Percentiles rank a stretch among this genome's conserved stretches.
phyloP scores from a whole-genome alignment of 1,140 invertebrate species.

The Pygmarrhopalites habei region DNA sequence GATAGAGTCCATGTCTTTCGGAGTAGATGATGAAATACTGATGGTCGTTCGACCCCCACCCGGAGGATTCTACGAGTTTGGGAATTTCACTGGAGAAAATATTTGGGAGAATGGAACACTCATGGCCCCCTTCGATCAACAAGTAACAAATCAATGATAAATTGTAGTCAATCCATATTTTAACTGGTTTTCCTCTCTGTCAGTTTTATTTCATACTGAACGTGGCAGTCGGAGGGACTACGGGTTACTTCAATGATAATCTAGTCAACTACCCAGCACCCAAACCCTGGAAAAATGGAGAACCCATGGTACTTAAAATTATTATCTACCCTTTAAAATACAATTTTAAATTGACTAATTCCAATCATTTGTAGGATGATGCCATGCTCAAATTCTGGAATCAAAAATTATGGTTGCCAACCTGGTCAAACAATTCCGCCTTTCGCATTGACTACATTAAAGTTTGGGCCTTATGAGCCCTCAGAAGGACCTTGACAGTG shows the following conservation, averaged over 20 bases:
- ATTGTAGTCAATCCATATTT: too few species aligned
- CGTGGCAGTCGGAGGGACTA: slow-evolving; percentile 37
- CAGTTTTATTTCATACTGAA: slow-evolving; percentile 27
- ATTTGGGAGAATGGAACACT: slow-evolving; percentile 42
- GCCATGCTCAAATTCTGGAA: slow-evolving; percentile 55
- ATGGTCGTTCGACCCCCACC: slow-evolving; percentile 27
- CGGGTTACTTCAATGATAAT: slow-evolving; percentile 57
- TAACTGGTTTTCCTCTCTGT: too few species aligned
- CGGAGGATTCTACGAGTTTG: slow-evolving; percentile 36
- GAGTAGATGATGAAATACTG: slow-evolving; percentile 51
- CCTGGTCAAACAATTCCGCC: slow-evolving; percentile 52
- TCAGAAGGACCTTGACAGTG: too few species aligned
- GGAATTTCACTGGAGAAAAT: slow-evolving; percentile 42
- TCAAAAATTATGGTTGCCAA: slow-evolving; percentile 52
- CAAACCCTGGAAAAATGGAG: slow-evolving; percentile 65
- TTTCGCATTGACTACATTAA: slow-evolving; percentile 56
- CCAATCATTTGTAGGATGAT: slow-evolving; percentile 15
- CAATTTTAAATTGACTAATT: background rate
- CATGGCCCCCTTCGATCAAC: slow-evolving; percentile 63
- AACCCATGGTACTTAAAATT: slow-evolving; percentile 43
- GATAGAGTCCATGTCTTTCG: slow-evolving; percentile 33
- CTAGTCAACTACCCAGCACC: slow-evolving; percentile 34
- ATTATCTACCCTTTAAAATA: background rate
- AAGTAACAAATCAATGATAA: slow-evolving; percentile 53
- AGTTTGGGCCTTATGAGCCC: slow-evolving; percentile 45